These are phyloP conservation scores for Congeria kusceri DNA, from an alignment of 2,888 invertebrate species.

Conservation along the genomic window DNA sequence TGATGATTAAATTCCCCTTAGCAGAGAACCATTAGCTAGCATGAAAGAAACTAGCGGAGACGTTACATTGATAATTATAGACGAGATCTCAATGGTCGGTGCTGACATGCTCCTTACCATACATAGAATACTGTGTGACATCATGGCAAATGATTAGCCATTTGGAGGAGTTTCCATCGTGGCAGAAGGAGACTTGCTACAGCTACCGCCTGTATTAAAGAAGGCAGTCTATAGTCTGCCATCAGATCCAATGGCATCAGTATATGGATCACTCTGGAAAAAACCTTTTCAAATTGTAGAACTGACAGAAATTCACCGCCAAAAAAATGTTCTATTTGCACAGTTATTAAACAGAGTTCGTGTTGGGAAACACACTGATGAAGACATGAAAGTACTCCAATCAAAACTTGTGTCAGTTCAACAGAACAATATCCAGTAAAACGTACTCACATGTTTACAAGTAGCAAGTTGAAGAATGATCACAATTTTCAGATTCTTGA, in stretches of 20 bases:
- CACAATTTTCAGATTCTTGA: slow-evolving; percentile 33
- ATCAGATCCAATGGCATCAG: slow-evolving; percentile 40
- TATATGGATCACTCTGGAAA: slow-evolving; percentile 58
- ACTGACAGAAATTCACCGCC: slow-evolving; percentile 54
- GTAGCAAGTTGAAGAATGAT: slow-evolving; percentile 17
- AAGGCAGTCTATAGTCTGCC: slow-evolving; percentile 25
- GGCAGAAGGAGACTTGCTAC: slow-evolving; percentile 52
- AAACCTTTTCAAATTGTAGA: slow-evolving; percentile 49
- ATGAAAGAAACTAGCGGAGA: slow-evolving; percentile 47
- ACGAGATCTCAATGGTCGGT: slow-evolving; percentile 47
- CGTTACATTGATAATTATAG: slow-evolving; percentile 15
- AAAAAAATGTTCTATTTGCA: slow-evolving; percentile 51
- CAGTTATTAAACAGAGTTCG: slow-evolving; percentile 47
- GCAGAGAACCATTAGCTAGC: slow-evolving; percentile 32
- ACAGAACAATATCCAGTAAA: slow-evolving; percentile 31
- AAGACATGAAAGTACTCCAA: slow-evolving; percentile 39
- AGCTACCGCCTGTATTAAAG: slow-evolving; percentile 46
- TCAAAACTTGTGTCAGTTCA: slow-evolving; percentile 31
- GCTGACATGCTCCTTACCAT: slow-evolving; percentile 47
- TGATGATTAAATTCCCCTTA: slow-evolving; percentile 53
- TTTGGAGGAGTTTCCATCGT: slow-evolving; percentile 56
- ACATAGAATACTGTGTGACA: slow-evolving; percentile 47
- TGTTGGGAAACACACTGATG: slow-evolving; percentile 39
- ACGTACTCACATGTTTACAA: slow-evolving; percentile 30
- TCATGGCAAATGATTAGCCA: slow-evolving; percentile 47